Evolutionary conservation across 2,888 invertebrate genomes (phyloP), one percentile per base, ranked within the genome.

Genomic region (Thecocarcelia acutangulata): DNA sequence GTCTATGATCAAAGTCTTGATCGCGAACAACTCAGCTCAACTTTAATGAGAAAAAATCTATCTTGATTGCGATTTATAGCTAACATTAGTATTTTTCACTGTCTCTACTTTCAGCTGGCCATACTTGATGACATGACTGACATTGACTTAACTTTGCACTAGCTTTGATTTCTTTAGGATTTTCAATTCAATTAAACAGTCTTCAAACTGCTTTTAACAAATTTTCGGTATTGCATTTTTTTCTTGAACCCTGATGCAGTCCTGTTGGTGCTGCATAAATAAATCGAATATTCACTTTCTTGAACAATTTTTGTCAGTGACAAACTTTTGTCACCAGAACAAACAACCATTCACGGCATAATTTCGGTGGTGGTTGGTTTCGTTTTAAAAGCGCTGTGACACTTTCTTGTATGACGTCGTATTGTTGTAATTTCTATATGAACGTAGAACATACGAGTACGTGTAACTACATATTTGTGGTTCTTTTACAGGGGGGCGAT

Each of bases 361-460:
- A 42, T 48, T 48, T 61, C 56, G 63, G 69, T 69, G 68, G 73
- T 81, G 68, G 73, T n/a, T 81, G 63, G 68, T 64, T 63, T 17
- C 33, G n/a, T 63, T 44, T 46, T 52, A 42, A 11, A 19, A 61
- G 50, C 69, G 74, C 68, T 24, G 17, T 66, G 78, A 78, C 74
- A 82, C 64, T 78, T 64, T 63, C 54, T 56, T 42, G 37, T 63
- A 68, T 37, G 21, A 17, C 8, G 42, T 63, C 19, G 40, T 40
- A n/a, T 46, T 63, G 19, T 63, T 6, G 44, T 74, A 37, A 73
- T 44, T 58, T 33, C 50, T 40, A n/a, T 58, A 2, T 48, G 64
- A 33, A 33, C 21, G 37, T 37, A 4, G 33, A 46, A 24, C 54
- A 28, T 17, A 64, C 37, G 24, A 56, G 17, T 9, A 44, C 37